Conservation (phyloP, 2,113 vertebrate species). For the Gasterosteus aculeatus region DNA sequence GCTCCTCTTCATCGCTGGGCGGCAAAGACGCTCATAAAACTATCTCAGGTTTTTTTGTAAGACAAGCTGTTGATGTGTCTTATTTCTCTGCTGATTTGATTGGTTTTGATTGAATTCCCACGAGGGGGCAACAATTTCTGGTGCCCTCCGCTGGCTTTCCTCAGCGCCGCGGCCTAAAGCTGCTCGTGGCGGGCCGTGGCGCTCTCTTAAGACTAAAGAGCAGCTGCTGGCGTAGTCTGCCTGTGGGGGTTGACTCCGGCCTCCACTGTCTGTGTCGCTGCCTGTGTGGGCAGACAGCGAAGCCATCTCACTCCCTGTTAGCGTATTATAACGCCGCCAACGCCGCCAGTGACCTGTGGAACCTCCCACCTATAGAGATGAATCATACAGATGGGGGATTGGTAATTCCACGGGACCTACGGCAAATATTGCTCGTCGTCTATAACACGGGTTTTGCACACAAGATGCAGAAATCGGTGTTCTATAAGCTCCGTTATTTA, state of each 20-base stretch:
- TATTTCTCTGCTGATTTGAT: neutral
- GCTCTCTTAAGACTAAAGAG: constrained; percentile 28
- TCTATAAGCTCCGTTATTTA: constrained; percentile 21
- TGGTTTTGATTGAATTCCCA: neutral
- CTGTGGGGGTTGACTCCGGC: constrained; percentile 61
- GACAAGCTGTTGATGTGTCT: neutral
- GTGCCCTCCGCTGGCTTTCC: neutral
- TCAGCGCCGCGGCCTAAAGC: constrained; percentile 11
- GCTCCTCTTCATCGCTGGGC: neutral
- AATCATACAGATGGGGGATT: constrained; percentile 68
- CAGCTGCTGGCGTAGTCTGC: constrained; percentile 43
- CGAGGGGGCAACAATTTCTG: neutral
- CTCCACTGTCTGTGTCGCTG: constrained; percentile 59
- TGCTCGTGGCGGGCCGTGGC: constrained; percentile 2
- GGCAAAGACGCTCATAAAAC: neutral
- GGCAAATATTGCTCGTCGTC: constrained; percentile 39
- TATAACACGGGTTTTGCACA: constrained; percentile 16
- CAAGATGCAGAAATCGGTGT: neutral
- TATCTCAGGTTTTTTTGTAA: neutral
- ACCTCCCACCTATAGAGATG: constrained; percentile 72
- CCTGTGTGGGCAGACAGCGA: constrained; percentile 68
- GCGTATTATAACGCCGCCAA: constrained; percentile 69
- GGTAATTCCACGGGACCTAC: constrained; percentile 60
- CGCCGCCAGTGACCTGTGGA: constrained; percentile 73
- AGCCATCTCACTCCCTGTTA: constrained; percentile 68